Base-by-base conservation (phyloP, 2,113 vertebrate genomes). In the Saimiri boliviensis region DNA sequence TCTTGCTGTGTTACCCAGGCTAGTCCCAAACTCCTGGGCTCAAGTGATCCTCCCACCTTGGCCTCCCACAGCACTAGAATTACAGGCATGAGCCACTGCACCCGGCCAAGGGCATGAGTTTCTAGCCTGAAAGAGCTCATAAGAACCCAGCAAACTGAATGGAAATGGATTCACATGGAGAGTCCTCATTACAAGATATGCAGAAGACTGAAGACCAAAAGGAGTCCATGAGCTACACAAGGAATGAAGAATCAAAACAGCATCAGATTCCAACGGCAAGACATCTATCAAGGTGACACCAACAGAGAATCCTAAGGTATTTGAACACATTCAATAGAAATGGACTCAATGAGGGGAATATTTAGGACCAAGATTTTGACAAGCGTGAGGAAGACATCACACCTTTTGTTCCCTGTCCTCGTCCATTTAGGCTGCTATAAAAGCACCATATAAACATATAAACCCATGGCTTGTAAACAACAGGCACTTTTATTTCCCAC, bases 351-450 rank as follows among this genome's bases (percentile, higher is more conserved):
- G 0, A 30, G 40, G 8, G 37, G 13, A 23, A 49, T 12, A 25
- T 11, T 32, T 5, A 21, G 40, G 87, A 52, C 13, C 79, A 71
- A 32, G 76, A 68, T 21, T 87, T 19, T 85, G 79, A 82, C 73
- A 77, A 40, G 71, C 54, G 2, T 0, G 37, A 52, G 45, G 68
- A 70, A 37, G 81, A 37, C 0, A 0, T 0, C 2, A 6, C 7
- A 2, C 27, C 82, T 86, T 10, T 10, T 11, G 58, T 20, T 83
- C 76, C 32, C 52, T 73, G 0, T 77, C 45, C 47, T 49, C 32
- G 23, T 52, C 5, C 1, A 14, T n/a, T 42, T 1, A 5, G 52
- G 49, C 89, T 54, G 37, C 11, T 11, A 30, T 20, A 73, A 42
- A 54, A 68, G 6, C 1, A 27, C n/a, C 16, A 6, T 8, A 58